Percentiles rank a stretch among this genome's conserved stretches.
phyloP scores from a whole-genome alignment of 2,113 vertebrate genomes.

The Forbesichthys papilliferus region DNA sequence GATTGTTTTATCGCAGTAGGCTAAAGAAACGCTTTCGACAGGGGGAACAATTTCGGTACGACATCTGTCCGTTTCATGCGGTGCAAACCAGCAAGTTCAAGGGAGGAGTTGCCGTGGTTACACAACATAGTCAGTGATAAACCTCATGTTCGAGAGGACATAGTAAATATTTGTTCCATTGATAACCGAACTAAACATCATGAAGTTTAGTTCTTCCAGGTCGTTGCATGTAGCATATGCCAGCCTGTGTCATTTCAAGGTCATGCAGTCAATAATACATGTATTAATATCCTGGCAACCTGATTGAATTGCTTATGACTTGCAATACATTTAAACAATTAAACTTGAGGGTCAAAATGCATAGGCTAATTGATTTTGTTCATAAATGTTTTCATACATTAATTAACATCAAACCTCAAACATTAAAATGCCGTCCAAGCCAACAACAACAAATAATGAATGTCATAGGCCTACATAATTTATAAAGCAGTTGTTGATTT shows the following conservation, averaged over 20 bases:
- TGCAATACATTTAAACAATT: no score
- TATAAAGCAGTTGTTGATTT: conserved; percentile 8
- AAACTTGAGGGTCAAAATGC: no score
- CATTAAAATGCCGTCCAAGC: no score
- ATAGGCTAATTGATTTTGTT: no score
- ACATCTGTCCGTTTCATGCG: conserved; percentile 12
- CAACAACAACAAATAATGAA: no score
- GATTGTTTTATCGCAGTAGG: no score
- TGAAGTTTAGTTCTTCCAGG: conserved; percentile 19
- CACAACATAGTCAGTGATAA: conserved; percentile 47
- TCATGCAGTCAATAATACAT: conserved; percentile 24
- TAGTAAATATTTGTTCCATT: neutral
- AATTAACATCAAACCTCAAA: no score
- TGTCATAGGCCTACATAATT: conserved; percentile 9
- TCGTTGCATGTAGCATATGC: conserved; percentile 5
- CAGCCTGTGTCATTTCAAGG: conserved; percentile 65
- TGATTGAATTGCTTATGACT: neutral
- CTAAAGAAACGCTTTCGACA: no score
- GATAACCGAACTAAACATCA: conserved; percentile 48
- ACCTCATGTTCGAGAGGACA: conserved; percentile 22
- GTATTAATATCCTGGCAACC: neutral
- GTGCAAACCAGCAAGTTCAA: conserved; percentile 32
- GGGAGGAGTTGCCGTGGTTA: conserved; percentile 77
- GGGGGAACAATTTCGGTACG: no score
- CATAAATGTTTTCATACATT: no score